Conservation (phyloP, 2,797 vertebrate species). For the Squalus acanthias region DNA sequence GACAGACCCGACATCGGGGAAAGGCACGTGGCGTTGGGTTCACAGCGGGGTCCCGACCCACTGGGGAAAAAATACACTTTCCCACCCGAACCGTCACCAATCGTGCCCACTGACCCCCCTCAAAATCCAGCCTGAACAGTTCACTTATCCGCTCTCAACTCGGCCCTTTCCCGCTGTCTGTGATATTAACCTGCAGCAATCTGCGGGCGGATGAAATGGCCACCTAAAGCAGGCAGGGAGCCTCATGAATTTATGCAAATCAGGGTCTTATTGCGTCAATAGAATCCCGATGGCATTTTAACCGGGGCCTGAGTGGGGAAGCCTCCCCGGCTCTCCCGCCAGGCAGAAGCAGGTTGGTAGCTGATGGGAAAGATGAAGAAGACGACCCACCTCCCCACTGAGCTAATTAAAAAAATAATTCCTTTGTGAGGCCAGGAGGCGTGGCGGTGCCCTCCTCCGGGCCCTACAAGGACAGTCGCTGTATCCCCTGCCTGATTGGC, state of each 20-base stretch:
- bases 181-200: background rate
- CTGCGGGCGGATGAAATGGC: background rate
- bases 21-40: no score
- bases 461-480: background rate
- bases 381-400: background rate
- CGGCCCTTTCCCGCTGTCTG: background rate
- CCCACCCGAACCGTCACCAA: no score
- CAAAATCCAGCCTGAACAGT: background rate
- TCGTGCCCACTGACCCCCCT: no score
- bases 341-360: background rate
- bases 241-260: background rate
- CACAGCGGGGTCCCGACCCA: no score
- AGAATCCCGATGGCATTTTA: background rate
- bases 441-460: background rate
- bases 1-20: no score
- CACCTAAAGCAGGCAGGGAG: background rate
- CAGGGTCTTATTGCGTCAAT: background rate
- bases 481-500: no score
- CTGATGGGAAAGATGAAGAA: background rate
- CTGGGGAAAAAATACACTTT: no score
- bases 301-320: background rate
- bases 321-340: background rate
- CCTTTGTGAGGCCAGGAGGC: background rate
- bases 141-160: background rate
- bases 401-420: no score